A percentile compares a stretch with the other conserved stretches of the same genome.
Conservation (phyloP, 2,797 vertebrate species). For the Telmatherina bonti region DNA sequence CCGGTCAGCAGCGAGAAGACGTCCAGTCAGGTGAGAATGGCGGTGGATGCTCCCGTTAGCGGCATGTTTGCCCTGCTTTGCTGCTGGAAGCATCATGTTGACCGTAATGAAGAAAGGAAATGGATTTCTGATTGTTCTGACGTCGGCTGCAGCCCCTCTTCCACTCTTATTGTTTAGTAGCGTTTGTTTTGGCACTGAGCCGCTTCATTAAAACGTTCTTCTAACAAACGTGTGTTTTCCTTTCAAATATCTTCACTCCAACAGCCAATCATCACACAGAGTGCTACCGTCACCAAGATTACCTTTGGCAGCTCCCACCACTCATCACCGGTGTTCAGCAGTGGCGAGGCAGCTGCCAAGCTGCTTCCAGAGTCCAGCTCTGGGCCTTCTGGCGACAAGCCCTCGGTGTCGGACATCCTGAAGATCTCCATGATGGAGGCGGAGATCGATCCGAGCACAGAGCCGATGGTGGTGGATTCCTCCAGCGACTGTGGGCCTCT, state of each 20-base stretch:
- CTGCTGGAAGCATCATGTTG: constrained; percentile 3
- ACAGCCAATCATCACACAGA: constrained; percentile 94
- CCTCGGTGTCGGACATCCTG: constrained; percentile 93
- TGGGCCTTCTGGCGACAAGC: constrained; percentile 81
- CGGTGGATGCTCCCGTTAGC: neutral
- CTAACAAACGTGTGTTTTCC: neutral
- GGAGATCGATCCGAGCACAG: constrained; percentile 91
- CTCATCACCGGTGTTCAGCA: constrained; percentile 87
- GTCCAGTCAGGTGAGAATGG: constrained; percentile 88
- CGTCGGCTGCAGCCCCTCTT: neutral
- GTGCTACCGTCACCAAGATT: constrained; percentile 94
- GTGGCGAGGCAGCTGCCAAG: constrained; percentile 86
- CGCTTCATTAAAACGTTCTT: neutral
- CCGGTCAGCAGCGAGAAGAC: constrained; percentile 90
- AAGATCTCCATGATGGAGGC: constrained; percentile 99
- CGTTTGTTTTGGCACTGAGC: no score
- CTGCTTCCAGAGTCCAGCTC: constrained; percentile 88
- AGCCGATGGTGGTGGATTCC: constrained; percentile 90
- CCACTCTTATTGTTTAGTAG: no score
- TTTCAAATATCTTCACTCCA: constrained; percentile 68
- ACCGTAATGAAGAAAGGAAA: neutral
- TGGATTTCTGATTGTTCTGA: neutral
- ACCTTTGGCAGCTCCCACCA: constrained; percentile 89
- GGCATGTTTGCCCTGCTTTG: neutral
- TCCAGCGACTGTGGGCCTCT: constrained; percentile 84